These are phyloP conservation scores for Seriola aureovittata DNA, from an alignment of 2,113 vertebrate species.

Conservation along the genomic window DNA sequence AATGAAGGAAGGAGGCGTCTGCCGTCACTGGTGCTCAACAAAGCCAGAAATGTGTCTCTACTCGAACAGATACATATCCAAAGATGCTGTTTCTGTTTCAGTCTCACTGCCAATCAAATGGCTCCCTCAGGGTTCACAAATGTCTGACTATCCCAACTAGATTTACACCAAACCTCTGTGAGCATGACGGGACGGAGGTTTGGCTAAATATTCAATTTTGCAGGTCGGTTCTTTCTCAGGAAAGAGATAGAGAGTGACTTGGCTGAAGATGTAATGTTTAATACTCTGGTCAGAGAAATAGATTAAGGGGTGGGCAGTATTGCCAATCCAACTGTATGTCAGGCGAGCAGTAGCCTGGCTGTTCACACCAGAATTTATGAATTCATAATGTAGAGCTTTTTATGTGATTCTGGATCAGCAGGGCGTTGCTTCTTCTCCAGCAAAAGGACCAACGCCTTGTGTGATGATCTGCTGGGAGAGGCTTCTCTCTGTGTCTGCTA, in stretches of 20 bases:
- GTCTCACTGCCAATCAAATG: conserved; percentile 8
- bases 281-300: too few relatives aligned
- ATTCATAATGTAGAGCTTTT: too few relatives aligned
- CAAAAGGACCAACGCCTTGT: too few relatives aligned
- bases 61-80: not conserved
- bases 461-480: too few relatives aligned
- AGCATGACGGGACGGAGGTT: not conserved
- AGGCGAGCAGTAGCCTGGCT: too few relatives aligned
- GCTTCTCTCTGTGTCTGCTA: too few relatives aligned
- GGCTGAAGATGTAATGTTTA: not conserved
- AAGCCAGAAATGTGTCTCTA: not conserved
- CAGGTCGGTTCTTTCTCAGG: not conserved
- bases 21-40: not conserved
- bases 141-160: not conserved
- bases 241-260: not conserved
- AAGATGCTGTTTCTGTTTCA: not conserved
- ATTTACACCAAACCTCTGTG: not conserved
- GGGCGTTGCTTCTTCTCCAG: too few relatives aligned
- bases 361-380: too few relatives aligned
- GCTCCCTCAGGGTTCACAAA: not conserved
- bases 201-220: not conserved
- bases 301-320: too few relatives aligned
- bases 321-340: too few relatives aligned
- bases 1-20: not conserved
- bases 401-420: too few relatives aligned